Evolutionary conservation across 2,797 vertebrate genomes (phyloP).

Genomic region (Eremophila alpestris): DNA sequence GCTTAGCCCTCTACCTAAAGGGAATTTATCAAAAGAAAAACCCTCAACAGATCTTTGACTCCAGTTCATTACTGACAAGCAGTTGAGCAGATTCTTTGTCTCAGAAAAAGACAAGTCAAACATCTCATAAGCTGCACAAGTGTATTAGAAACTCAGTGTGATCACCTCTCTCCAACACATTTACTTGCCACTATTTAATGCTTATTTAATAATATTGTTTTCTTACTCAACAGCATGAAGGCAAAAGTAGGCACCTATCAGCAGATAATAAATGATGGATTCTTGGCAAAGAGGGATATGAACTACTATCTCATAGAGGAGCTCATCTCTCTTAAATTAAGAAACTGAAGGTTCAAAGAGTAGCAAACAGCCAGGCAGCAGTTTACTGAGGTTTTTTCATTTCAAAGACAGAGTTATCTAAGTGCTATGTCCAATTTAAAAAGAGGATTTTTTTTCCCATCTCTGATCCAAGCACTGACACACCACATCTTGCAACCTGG

Average conservation of each 20-base stretch:
- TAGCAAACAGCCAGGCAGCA: not conserved
- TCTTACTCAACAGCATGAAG: not conserved
- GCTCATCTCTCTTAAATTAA: not conserved
- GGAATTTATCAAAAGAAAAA: not conserved
- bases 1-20: not conserved
- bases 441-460: not conserved
- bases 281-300: not conserved
- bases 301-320: not conserved
- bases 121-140: not conserved
- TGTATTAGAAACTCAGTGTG: not conserved
- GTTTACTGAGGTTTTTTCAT: fast-evolving
- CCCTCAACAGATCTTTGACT: not conserved
- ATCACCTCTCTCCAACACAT: not conserved
- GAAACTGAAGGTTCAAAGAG: not conserved
- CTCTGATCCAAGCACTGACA: not conserved
- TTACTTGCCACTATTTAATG: not conserved
- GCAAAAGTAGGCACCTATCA: not conserved
- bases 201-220: not conserved
- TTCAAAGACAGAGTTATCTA: not conserved
- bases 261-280: not conserved
- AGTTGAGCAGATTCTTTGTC: not conserved
- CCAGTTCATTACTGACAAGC: not conserved
- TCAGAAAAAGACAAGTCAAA: not conserved
- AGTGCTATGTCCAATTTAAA: fast-evolving
- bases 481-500: not conserved